Evolutionary conservation across 2,113 vertebrate species (phyloP).

Genomic region (Notechis scutatus): DNA sequence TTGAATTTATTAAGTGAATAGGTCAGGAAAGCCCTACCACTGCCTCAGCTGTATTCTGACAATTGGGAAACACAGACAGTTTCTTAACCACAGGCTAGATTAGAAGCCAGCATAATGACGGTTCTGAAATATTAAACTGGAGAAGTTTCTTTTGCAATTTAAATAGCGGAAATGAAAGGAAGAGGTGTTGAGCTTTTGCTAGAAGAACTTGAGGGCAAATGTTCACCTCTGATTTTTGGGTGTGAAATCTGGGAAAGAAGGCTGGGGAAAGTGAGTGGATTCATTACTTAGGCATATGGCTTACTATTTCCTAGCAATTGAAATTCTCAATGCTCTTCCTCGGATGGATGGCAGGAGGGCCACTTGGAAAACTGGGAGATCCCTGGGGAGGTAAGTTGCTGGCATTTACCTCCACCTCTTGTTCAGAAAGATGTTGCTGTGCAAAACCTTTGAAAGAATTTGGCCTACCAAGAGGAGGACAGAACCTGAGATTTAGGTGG

Average conservation of each 20-base stretch:
- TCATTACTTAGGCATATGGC: background rate
- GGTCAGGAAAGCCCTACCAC: background rate
- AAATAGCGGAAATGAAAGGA: background rate
- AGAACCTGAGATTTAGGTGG: background rate
- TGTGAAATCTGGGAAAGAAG: background rate
- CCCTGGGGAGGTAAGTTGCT: slow-evolving; percentile 19
- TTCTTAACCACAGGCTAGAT: background rate
- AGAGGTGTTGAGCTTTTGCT: background rate
- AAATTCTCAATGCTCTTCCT: slow-evolving; percentile 62
- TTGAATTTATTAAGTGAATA: background rate
- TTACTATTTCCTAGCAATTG: slow-evolving; percentile 57
- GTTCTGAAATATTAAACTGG: background rate
- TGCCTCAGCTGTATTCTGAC: background rate
- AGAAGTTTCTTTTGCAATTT: background rate
- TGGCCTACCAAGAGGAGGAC: background rate
- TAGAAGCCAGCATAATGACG: background rate
- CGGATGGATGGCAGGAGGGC: slow-evolving; percentile 43
- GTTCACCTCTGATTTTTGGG: background rate
- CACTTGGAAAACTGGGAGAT: slow-evolving; percentile 15
- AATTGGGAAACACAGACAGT: background rate
- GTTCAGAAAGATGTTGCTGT: background rate
- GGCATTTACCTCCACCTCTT: background rate
- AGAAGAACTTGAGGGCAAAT: background rate
- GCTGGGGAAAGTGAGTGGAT: too few species aligned
- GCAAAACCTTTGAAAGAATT: background rate